Base-by-base conservation (phyloP, 2,888 invertebrate genomes). In the Cataglyphis cursor region DNA sequence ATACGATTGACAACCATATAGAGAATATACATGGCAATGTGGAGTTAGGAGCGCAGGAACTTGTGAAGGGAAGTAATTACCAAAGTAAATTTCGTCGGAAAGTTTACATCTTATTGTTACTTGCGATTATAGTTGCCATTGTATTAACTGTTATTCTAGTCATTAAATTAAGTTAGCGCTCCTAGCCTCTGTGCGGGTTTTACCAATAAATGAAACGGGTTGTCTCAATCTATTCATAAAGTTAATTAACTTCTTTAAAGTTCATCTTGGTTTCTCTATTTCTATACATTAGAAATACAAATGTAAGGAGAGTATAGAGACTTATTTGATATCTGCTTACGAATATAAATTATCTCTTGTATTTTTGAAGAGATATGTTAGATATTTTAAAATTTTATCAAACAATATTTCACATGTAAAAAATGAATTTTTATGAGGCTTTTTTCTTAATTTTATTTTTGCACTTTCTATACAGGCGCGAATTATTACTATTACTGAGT, bases 1-100 rank as follows among this genome's bases (percentile, higher is more conserved):
- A 98, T 94, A 96, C 97, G 8, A 98, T 98, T 90, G 98, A 98
- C 94, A 97, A 96, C 91, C 97, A 97, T 95, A 97, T 98, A 92
- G 98, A 98, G 92, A 96, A 96, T 83, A 97, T 97, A 0, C 96
- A 96, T 74, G 96, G 96, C 3, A 96, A 97, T 90, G 97, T 98
- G 5, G 98, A 98, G 93, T 95, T 96, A n/a, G 99, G 98, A 0
- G 96, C 96, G 8, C 96, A 97, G 86, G 97, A 98, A 92, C 95
- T 99, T 61, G 95, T 96, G n/a, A 98, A 98, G 94, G 98, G 98
- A 24, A 96, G 97, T 48, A 96, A 96, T 90, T 97, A 98, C 95
- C 97, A 98, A 95, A 97, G 97, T 94, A 96, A 96, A 93, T 97
- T 97, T 94, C 96, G 98, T 81, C 96, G 96, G 93, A 97, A 97